Conservation (phyloP, 1,140 invertebrate genomes). For the Drosophila willistoni region DNA sequence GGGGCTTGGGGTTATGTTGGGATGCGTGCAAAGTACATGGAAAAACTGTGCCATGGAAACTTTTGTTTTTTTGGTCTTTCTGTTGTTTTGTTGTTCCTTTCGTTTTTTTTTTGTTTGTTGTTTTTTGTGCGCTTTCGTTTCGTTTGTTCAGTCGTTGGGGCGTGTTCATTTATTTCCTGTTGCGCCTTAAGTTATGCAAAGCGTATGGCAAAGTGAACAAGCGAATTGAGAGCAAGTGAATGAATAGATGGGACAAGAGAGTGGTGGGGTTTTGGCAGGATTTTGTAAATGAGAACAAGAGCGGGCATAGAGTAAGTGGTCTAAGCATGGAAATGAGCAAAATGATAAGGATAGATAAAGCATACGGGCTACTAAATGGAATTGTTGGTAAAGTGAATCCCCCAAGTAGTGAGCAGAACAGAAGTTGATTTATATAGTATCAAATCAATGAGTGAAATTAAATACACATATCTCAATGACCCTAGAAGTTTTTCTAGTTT, state of each 20-base stretch:
- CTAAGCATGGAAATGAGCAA: constrained; percentile 33
- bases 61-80: constrained; percentile 27
- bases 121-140: constrained; percentile 24
- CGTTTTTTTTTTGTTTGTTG: constrained; percentile 29
- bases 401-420: background rate
- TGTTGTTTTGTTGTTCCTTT: constrained; percentile 36
- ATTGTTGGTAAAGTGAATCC: constrained; percentile 12
- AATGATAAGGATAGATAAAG: constrained; percentile 29
- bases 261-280: background rate
- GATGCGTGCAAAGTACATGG: constrained; percentile 51
- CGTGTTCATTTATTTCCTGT: constrained; percentile 73
- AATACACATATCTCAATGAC: background rate
- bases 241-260: background rate
- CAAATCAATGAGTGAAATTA: background rate
- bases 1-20: background rate
- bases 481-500: background rate
- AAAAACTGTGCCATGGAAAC: constrained; percentile 68
- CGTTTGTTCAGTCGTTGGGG: constrained; percentile 52
- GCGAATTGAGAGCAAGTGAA: constrained; percentile 29
- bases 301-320: background rate
- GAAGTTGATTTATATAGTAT: constrained; percentile 1
- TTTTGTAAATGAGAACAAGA: background rate
- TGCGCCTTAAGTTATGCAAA: constrained; percentile 76
- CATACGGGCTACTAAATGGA: constrained; percentile 7
- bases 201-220: constrained; percentile 70